Conservation (phyloP, 1,140 invertebrate genomes). For the Trachelipus rathkii region DNA sequence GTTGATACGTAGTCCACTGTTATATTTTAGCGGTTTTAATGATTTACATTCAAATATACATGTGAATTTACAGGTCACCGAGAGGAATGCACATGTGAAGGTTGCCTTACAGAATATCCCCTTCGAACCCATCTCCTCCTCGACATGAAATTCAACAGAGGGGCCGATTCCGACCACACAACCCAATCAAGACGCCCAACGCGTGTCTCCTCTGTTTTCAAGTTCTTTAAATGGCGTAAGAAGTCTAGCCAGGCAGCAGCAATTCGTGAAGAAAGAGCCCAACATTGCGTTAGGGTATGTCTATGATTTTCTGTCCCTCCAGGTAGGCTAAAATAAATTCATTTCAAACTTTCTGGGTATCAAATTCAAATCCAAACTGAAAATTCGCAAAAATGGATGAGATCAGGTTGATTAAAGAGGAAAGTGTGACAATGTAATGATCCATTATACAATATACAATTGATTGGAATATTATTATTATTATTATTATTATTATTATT, state of each 20-base stretch:
- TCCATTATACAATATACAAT: too few species aligned
- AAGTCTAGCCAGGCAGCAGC: constrained; percentile 20
- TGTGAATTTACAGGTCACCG: constrained; percentile 31
- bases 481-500: too few species aligned
- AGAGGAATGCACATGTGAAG: constrained; percentile 39
- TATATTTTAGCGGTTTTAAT: too few species aligned
- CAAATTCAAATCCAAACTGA: too few species aligned
- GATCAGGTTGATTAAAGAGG: too few species aligned
- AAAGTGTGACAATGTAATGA: too few species aligned
- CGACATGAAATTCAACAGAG: constrained; percentile 40
- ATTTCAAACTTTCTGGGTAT: too few species aligned
- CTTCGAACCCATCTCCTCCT: constrained; percentile 42
- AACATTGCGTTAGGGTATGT: neutral
- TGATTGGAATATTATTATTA: too few species aligned
- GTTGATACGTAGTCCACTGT: too few species aligned
- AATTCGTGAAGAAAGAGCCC: neutral
- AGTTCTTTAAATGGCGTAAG: constrained; percentile 37
- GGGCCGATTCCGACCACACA: constrained; percentile 23
- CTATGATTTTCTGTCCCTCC: too few species aligned
- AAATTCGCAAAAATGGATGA: too few species aligned
- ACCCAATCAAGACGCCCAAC: constrained; percentile 20
- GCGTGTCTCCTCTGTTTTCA: constrained; percentile 29
- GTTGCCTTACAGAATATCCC: constrained; percentile 38
- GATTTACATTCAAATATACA: neutral
- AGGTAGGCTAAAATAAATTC: too few species aligned